Percentiles rank a stretch among this genome's conserved stretches.
Conservation (phyloP, 1,140 invertebrate genomes). For the Cydia fagiglandana region DNA sequence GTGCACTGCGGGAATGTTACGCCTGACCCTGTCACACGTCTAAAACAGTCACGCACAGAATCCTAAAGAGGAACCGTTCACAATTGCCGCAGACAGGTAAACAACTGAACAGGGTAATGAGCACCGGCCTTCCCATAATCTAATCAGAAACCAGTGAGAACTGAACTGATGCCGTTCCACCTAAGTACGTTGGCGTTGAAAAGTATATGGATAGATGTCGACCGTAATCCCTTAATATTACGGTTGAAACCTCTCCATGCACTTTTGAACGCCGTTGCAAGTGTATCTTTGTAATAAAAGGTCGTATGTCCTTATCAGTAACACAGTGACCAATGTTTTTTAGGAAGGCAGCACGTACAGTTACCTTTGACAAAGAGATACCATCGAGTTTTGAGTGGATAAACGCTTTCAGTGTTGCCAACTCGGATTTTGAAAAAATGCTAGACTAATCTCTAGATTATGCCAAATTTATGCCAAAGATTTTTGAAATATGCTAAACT, state of each 20-base stretch:
- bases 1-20: too few relatives aligned
- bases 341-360: neutral
- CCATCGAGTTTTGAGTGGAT: neutral
- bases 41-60: neutral
- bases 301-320: neutral
- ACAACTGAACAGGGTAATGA: neutral
- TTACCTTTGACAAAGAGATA: neutral
- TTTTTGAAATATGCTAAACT: too few relatives aligned
- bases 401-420: too few relatives aligned
- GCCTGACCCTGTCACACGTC: too few relatives aligned
- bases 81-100: neutral
- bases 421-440: too few relatives aligned
- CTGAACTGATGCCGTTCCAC: neutral
- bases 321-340: neutral
- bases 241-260: too few relatives aligned
- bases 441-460: too few relatives aligned
- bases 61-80: neutral
- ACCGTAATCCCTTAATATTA: too few relatives aligned
- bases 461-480: too few relatives aligned
- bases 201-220: too few relatives aligned
- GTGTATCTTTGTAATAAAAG: neutral
- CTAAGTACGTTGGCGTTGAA: too few relatives aligned
- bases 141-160: slow-evolving; percentile 1
- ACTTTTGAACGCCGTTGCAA: too few relatives aligned
- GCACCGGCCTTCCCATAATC: neutral